These are phyloP conservation scores for Epistrophella euchroma DNA, from an alignment of 2,888 invertebrate species.

Conservation along the genomic window DNA sequence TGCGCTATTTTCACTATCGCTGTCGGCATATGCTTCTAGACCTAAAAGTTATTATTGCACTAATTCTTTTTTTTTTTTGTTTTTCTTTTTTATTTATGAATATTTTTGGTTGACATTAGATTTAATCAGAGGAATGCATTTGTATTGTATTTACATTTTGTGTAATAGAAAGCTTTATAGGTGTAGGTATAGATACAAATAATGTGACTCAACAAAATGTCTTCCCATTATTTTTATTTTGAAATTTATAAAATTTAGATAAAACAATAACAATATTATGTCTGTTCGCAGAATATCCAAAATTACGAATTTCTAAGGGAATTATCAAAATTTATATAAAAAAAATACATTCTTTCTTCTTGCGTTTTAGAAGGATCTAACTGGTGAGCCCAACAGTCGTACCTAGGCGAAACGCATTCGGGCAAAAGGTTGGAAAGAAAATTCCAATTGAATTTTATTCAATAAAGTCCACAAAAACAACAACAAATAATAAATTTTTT, in stretches of 20 bases:
- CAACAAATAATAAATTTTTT: too few species aligned
- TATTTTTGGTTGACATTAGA: constrained; percentile 56
- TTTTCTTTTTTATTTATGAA: constrained; percentile 25
- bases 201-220: neutral
- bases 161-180: constrained; percentile 15
- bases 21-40: constrained; percentile 93
- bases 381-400: too few species aligned
- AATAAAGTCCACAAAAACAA: too few species aligned
- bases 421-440: too few species aligned
- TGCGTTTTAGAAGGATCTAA: too few species aligned
- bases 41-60: constrained; percentile 86
- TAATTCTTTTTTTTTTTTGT: constrained; percentile 78
- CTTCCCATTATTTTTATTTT: neutral
- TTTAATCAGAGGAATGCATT: constrained; percentile 43
- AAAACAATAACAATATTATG: neutral
- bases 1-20: constrained; percentile 86
- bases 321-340: too few species aligned
- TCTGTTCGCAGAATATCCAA: too few species aligned
- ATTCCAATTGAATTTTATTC: too few species aligned
- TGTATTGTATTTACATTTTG: constrained; percentile 47
- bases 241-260: neutral
- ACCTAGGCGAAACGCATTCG: too few species aligned
- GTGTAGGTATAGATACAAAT: neutral
- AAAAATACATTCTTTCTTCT: too few species aligned
- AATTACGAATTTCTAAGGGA: too few species aligned